Percentiles rank a stretch among this genome's conserved stretches.
Evolutionary conservation across 2,888 invertebrate genomes (phyloP).

Genomic region (Caenorhabditis macrosperma): DNA sequence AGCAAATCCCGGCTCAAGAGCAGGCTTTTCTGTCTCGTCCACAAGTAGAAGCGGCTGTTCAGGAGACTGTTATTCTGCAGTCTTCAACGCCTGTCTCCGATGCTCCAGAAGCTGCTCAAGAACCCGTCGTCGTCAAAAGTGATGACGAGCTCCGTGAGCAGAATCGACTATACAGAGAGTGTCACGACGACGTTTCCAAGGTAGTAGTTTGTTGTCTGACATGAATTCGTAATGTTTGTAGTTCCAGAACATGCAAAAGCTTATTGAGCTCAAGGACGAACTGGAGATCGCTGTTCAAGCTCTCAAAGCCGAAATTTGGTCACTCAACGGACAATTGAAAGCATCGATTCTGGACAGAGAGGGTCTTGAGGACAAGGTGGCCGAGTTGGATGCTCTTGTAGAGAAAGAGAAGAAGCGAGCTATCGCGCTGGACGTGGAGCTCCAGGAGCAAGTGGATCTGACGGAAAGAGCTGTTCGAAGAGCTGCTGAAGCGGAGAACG

Average conservation of each 20-base stretch:
- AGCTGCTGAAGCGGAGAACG: conserved; percentile 71
- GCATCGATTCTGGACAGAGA: conserved; percentile 67
- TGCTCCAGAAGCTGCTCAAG: not conserved
- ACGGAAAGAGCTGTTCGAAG: conserved; percentile 67
- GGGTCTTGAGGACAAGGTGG: conserved; percentile 58
- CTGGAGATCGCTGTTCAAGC: conserved; percentile 74
- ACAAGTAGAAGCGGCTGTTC: too few relatives aligned
- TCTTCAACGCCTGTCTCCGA: conserved; percentile 1
- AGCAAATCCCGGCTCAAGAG: too few relatives aligned
- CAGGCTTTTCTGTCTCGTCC: too few relatives aligned
- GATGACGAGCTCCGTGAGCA: conserved; percentile 17
- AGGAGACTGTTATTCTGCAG: conserved; percentile 20
- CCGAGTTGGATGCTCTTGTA: conserved; percentile 57
- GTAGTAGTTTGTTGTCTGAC: not conserved
- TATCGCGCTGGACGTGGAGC: conserved; percentile 63
- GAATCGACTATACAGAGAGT: conserved; percentile 50
- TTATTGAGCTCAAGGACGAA: conserved; percentile 70
- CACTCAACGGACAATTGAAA: conserved; percentile 75
- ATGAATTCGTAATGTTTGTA: not conserved
- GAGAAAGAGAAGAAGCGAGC: conserved; percentile 65
- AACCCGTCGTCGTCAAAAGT: not conserved
- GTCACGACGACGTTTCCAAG: conserved; percentile 44
- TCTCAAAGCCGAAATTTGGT: conserved; percentile 76
- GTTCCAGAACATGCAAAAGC: conserved; percentile 48
- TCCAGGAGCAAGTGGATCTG: conserved; percentile 70